Conservation (phyloP, 2,888 invertebrate species). For the Ectemnius continuus region DNA sequence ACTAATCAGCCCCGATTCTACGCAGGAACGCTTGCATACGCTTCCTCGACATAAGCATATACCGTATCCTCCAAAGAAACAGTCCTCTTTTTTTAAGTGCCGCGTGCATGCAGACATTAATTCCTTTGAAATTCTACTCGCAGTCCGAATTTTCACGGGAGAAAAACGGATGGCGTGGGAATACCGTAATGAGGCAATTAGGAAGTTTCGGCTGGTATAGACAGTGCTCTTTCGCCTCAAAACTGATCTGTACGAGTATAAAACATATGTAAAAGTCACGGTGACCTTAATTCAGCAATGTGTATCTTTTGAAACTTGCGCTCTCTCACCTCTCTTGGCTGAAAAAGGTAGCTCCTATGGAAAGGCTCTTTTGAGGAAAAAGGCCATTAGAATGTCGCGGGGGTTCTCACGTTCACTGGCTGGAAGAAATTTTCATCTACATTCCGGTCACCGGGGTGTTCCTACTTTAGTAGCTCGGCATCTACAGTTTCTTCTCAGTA, state of each 20-base stretch:
- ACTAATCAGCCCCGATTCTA: slow-evolving; percentile 51
- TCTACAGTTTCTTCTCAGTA: slow-evolving; percentile 27
- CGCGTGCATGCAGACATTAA: background rate
- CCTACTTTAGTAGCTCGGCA: slow-evolving; percentile 53
- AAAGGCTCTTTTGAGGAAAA: background rate
- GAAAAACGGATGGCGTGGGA: background rate
- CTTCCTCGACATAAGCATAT: slow-evolving; percentile 9
- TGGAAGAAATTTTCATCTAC: slow-evolving; percentile 37
- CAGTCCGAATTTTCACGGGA: background rate
- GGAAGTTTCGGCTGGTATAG: background rate
- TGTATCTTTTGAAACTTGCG: background rate
- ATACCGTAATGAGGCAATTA: background rate
- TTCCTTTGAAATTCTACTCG: background rate
- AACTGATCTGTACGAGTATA: background rate
- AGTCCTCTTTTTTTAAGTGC: background rate
- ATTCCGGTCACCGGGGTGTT: slow-evolving; percentile 38
- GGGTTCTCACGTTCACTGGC: slow-evolving; percentile 32
- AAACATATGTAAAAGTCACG: background rate
- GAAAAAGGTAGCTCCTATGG: background rate
- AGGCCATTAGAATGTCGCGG: background rate
- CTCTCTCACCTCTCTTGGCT: background rate
- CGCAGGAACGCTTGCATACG: background rate
- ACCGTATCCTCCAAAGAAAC: slow-evolving; percentile 34
- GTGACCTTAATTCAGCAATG: background rate
- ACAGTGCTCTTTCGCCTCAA: slow-evolving; percentile 15